Conservation (phyloP, 1,140 invertebrate genomes). For the Chelonus insularis region DNA sequence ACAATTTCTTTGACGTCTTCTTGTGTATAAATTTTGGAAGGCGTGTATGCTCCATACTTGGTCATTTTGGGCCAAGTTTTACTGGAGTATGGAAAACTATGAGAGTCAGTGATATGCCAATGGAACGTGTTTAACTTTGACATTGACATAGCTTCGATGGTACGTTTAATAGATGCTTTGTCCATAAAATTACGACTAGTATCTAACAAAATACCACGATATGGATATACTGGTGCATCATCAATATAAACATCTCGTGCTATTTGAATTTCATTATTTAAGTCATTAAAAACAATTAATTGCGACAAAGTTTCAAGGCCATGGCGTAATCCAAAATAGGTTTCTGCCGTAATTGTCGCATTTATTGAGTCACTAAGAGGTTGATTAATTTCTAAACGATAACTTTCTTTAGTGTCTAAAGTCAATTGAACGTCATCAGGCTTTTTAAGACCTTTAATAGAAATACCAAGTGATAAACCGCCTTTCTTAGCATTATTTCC, state of each 20-base stretch:
- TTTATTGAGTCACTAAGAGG: slow-evolving; percentile 57
- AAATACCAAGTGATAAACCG: slow-evolving; percentile 45
- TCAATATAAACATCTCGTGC: slow-evolving; percentile 64
- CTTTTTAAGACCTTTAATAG: slow-evolving; percentile 34
- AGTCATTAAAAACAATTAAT: slow-evolving; percentile 72
- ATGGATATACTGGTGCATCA: slow-evolving; percentile 74
- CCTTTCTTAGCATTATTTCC: slow-evolving; percentile 33
- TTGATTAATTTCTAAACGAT: slow-evolving; percentile 62
- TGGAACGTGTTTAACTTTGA: slow-evolving; percentile 80
- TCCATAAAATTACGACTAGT: slow-evolving; percentile 76
- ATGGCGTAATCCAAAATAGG: slow-evolving; percentile 75
- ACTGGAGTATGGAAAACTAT: slow-evolving; percentile 76
- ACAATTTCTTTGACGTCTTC: slow-evolving; percentile 66
- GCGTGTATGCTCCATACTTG: slow-evolving; percentile 73
- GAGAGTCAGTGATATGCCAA: slow-evolving; percentile 19
- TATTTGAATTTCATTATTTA: slow-evolving; percentile 64
- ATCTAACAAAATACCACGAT: slow-evolving; percentile 77
- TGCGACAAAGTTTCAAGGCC: slow-evolving; percentile 79
- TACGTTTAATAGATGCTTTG: slow-evolving; percentile 70
- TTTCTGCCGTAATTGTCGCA: slow-evolving; percentile 65
- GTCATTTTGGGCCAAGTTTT: slow-evolving; percentile 69
- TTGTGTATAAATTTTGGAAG: slow-evolving; percentile 65
- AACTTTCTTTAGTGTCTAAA: slow-evolving; percentile 71
- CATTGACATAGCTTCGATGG: slow-evolving; percentile 78
- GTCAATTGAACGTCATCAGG: slow-evolving; percentile 46